Evolutionary conservation across 2,888 invertebrate species (phyloP).

Genomic region (Cataglyphis altisquamis): DNA sequence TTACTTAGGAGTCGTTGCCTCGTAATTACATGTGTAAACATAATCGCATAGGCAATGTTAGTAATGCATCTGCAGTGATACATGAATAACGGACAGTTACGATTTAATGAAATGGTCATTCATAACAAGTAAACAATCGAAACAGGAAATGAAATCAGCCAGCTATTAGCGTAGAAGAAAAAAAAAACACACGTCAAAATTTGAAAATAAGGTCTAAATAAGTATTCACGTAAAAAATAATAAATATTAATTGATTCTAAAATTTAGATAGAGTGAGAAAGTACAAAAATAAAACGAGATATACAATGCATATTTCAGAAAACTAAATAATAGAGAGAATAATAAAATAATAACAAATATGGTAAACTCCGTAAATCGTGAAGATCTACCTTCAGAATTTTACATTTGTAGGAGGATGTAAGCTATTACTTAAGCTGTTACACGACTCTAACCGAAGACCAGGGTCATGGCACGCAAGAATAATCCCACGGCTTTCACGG

Average conservation of each 20-base stretch:
- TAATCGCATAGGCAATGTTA: slow-evolving; percentile 52
- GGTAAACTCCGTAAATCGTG: background rate
- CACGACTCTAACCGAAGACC: slow-evolving; percentile 53
- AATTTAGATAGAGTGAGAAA: background rate
- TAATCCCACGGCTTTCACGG: slow-evolving; percentile 63
- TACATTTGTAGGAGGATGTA: slow-evolving; percentile 2
- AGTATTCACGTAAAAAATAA: background rate
- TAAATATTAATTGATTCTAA: background rate
- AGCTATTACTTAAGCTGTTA: slow-evolving; percentile 47
- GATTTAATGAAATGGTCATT: slow-evolving; percentile 7
- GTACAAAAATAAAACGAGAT: background rate
- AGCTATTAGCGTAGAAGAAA: background rate
- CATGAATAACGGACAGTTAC: background rate
- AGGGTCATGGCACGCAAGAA: slow-evolving; percentile 61
- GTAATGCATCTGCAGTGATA: background rate
- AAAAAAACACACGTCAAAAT: background rate
- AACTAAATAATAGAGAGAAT: background rate
- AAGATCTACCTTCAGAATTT: background rate
- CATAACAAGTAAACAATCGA: slow-evolving; percentile 10
- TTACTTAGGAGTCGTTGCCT: slow-evolving; percentile 78
- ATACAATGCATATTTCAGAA: background rate
- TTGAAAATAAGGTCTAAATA: background rate
- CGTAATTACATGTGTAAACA: slow-evolving; percentile 81
- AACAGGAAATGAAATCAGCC: background rate
- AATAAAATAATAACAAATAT: background rate